Conservation (phyloP, 2,888 invertebrate genomes). For the Ethmia dodecea region DNA sequence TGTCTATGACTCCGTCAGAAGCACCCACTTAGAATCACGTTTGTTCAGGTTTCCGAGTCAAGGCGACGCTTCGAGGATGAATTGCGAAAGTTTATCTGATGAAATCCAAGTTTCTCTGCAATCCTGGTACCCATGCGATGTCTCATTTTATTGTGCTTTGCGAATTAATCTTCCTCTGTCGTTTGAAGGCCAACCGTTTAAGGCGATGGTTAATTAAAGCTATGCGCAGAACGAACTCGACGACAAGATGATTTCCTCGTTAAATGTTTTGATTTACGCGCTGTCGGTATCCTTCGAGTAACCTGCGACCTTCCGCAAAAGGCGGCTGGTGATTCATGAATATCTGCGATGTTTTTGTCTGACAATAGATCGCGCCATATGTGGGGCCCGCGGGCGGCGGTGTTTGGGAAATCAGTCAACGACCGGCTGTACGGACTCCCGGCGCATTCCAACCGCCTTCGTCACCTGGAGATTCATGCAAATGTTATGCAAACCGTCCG, state of each 20-base stretch:
- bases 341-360: slow-evolving; percentile 41
- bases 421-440: slow-evolving; percentile 44
- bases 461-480: slow-evolving; percentile 59
- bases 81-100: slow-evolving; percentile 19
- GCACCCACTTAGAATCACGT: slow-evolving; percentile 3
- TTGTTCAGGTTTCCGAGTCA: slow-evolving; percentile 16
- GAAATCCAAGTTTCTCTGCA: slow-evolving; percentile 19
- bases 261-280: slow-evolving; percentile 56
- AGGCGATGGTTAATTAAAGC: slow-evolving; percentile 55
- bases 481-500: slow-evolving; percentile 52
- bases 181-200: slow-evolving; percentile 49
- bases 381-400: slow-evolving; percentile 20
- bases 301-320: slow-evolving; percentile 59
- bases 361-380: slow-evolving; percentile 41
- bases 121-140: slow-evolving; percentile 21
- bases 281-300: slow-evolving; percentile 36
- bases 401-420: slow-evolving; percentile 55
- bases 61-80: slow-evolving; percentile 19
- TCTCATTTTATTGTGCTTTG: slow-evolving; percentile 32
- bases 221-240: slow-evolving; percentile 30
- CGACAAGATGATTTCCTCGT: slow-evolving; percentile 46
- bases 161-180: slow-evolving; percentile 47
- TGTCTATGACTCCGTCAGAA: background rate
- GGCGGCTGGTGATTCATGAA: slow-evolving; percentile 51
- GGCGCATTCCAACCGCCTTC: slow-evolving; percentile 45